Percentiles rank a stretch among this genome's conserved stretches.
Evolutionary conservation across 2,797 vertebrate species (phyloP).

Genomic region (Enteromius radiatus): DNA sequence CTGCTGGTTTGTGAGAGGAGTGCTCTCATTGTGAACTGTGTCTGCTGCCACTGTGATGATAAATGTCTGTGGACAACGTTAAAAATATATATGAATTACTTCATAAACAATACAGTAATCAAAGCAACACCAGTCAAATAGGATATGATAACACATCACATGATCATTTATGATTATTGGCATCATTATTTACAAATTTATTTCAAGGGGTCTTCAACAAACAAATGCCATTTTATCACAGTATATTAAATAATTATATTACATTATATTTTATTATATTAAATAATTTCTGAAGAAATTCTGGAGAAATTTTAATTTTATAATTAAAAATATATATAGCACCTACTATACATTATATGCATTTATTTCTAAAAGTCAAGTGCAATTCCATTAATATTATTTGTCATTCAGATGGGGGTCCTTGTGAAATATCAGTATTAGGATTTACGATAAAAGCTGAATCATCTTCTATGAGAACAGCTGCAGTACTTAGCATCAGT

Average conservation of each 20-base stretch:
- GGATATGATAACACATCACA: background rate
- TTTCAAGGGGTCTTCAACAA: background rate
- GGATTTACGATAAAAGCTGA: constrained; percentile 21
- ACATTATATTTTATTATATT: no score
- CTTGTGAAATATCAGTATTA: background rate
- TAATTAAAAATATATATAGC: background rate
- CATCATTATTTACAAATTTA: background rate
- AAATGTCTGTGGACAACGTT: constrained; percentile 21
- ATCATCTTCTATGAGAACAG: constrained; percentile 5
- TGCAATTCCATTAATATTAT: background rate
- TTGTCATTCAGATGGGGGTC: background rate
- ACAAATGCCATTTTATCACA: background rate
- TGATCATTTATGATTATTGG: background rate
- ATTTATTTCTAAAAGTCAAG: background rate
- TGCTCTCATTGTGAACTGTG: background rate
- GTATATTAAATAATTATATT: no score
- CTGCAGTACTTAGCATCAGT: background rate
- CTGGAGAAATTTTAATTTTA: background rate
- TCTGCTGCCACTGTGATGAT: constrained; percentile 1
- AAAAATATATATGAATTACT: background rate
- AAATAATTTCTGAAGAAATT: background rate
- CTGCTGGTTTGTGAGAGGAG: background rate
- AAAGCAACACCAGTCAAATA: background rate
- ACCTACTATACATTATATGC: background rate
- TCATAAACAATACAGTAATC: background rate